Conservation (phyloP, 2,113 vertebrate species). For the Pelecanus crispus region DNA sequence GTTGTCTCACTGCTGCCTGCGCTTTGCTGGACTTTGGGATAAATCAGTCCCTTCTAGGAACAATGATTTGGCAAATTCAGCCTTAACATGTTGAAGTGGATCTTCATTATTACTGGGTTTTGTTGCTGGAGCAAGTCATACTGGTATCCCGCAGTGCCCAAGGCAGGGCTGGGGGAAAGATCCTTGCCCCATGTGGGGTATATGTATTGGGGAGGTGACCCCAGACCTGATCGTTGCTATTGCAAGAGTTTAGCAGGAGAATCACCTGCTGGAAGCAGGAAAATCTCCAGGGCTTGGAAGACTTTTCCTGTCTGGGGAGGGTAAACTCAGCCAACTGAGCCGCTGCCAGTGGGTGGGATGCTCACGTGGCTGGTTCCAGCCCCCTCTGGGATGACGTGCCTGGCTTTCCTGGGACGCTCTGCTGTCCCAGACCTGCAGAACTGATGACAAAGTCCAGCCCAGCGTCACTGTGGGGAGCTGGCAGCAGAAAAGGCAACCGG, state of each 20-base stretch:
- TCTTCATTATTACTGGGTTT: not conserved
- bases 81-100: not conserved
- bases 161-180: not conserved
- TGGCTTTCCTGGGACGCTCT: not conserved
- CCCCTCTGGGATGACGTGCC: not conserved
- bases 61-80: not conserved
- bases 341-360: not conserved
- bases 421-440: not conserved
- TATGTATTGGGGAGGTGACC: not conserved
- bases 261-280: no score
- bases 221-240: not conserved
- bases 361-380: fast-evolving
- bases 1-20: not conserved
- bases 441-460: not conserved
- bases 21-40: constrained; percentile 4
- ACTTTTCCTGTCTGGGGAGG: not conserved
- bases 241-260: not conserved
- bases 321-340: not conserved
- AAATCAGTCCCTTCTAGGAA: not conserved
- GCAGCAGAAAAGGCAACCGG: not conserved
- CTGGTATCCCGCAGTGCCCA: fast-evolving
- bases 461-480: fast-evolving
- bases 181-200: not conserved
- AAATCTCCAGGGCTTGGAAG: not conserved
- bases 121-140: not conserved